Conservation (phyloP, 2,113 vertebrate species). For the Perognathus longimembris region DNA sequence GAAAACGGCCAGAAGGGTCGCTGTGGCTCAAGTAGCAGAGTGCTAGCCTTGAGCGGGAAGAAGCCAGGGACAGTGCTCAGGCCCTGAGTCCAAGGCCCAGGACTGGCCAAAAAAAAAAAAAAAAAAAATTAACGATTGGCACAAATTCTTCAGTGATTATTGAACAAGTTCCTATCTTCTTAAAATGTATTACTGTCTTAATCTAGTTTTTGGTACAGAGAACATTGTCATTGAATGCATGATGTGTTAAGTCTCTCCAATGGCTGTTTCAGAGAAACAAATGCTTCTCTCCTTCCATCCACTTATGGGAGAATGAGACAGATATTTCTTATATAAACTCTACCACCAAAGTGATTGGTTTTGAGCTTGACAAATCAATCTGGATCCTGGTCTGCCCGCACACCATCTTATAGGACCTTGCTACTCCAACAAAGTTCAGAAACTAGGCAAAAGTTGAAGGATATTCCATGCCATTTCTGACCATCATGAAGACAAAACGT, state of each 20-base stretch:
- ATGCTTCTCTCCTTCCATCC: not conserved
- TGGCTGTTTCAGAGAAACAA: not conserved
- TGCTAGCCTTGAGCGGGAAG: no score
- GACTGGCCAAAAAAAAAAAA: no score
- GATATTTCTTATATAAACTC: not conserved
- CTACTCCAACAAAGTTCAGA: conserved; percentile 23
- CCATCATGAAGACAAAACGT: conserved; percentile 70
- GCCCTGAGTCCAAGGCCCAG: no score
- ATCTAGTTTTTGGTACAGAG: conserved; percentile 39
- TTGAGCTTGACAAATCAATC: conserved; percentile 26
- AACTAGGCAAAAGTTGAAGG: conserved; percentile 63
- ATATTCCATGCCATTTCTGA: conserved; percentile 63
- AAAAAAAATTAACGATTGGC: not conserved
- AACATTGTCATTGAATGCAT: conserved; percentile 4
- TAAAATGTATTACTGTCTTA: not conserved
- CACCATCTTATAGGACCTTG: not conserved
- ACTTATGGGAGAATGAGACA: not conserved
- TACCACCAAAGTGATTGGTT: conserved; percentile 14
- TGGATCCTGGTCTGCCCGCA: not conserved
- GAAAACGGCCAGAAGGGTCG: no score
- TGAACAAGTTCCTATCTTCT: conserved; percentile 19
- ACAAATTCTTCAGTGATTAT: not conserved
- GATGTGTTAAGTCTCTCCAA: not conserved
- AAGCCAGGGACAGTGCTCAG: no score
- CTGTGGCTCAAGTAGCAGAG: no score